Percentiles rank a stretch among this genome's conserved stretches.
Evolutionary conservation across 2,888 invertebrate species (phyloP).

Genomic region (Drosophila neotestacea): DNA sequence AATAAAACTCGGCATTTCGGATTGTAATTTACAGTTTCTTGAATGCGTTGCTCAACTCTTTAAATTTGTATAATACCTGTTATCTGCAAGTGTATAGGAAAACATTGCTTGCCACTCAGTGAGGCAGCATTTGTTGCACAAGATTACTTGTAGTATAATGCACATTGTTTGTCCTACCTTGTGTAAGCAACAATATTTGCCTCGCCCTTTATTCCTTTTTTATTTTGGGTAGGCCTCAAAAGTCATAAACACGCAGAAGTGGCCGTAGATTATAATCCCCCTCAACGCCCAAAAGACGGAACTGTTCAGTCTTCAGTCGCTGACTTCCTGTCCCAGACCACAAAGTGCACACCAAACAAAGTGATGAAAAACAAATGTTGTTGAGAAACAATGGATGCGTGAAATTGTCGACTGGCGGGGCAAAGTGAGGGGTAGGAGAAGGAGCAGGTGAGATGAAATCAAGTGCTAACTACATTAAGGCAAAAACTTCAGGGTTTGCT

Average conservation of each 20-base stretch:
- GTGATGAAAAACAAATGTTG: constrained; percentile 80
- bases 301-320: not conserved
- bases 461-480: constrained; percentile 75
- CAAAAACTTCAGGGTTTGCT: constrained; percentile 19
- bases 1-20: no score
- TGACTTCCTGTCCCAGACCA: constrained; percentile 14
- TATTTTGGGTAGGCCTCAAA: constrained; percentile 33
- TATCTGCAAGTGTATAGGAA: not conserved
- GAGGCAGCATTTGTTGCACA: constrained; percentile 44
- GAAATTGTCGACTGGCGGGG: constrained; percentile 57
- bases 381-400: constrained; percentile 71
- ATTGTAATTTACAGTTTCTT: no score
- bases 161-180: constrained; percentile 41
- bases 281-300: not conserved
- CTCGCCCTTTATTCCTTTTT: constrained; percentile 27
- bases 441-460: constrained; percentile 51
- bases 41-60: no score
- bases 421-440: not conserved
- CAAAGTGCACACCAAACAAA: constrained; percentile 67
- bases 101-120: constrained; percentile 27
- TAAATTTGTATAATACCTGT: not conserved
- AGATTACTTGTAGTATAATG: constrained; percentile 40
- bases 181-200: constrained; percentile 60
- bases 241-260: constrained; percentile 64
- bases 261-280: constrained; percentile 51